Percentiles rank a stretch among this genome's conserved stretches.
Evolutionary conservation across 2,113 vertebrate genomes (phyloP).

Genomic region (Beaufortia kweichowensis): DNA sequence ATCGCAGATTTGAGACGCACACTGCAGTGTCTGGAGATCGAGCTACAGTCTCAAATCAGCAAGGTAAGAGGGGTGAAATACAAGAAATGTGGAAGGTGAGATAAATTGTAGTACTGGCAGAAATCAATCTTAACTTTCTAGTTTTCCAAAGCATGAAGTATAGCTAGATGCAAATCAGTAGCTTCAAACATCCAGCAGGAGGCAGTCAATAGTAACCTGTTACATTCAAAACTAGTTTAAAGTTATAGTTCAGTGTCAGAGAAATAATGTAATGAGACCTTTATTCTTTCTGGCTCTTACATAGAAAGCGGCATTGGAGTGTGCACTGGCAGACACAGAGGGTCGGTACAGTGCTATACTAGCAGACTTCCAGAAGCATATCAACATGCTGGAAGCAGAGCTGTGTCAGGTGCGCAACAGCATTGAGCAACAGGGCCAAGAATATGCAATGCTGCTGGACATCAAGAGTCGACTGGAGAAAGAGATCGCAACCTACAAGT

Average conservation of each 20-base stretch:
- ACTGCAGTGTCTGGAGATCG: slow-evolving; percentile 90
- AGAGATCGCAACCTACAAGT: slow-evolving; percentile 79
- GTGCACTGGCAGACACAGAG: slow-evolving; percentile 74
- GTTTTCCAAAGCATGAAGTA: no score
- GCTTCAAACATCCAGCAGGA: no score
- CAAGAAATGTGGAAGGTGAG: neutral
- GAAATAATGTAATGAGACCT: slow-evolving; percentile 55
- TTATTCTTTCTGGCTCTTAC: neutral
- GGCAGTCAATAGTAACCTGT: no score
- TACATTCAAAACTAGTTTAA: no score
- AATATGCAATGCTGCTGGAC: slow-evolving; percentile 74
- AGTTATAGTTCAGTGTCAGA: no score
- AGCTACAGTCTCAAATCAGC: slow-evolving; percentile 93
- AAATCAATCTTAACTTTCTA: no score
- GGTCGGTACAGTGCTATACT: slow-evolving; percentile 71
- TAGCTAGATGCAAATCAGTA: no score
- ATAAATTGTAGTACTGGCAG: no score
- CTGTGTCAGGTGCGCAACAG: slow-evolving; percentile 67
- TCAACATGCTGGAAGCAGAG: slow-evolving; percentile 73
- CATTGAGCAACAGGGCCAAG: slow-evolving; percentile 74
- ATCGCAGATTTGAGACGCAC: slow-evolving; percentile 86
- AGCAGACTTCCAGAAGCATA: slow-evolving; percentile 67
- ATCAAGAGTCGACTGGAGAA: slow-evolving; percentile 79
- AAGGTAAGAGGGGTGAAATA: slow-evolving; percentile 74
- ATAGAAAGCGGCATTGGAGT: slow-evolving; percentile 76